These are phyloP conservation scores for Poecile montanus DNA, from an alignment of 2,797 vertebrate genomes.

Conservation along the genomic window DNA sequence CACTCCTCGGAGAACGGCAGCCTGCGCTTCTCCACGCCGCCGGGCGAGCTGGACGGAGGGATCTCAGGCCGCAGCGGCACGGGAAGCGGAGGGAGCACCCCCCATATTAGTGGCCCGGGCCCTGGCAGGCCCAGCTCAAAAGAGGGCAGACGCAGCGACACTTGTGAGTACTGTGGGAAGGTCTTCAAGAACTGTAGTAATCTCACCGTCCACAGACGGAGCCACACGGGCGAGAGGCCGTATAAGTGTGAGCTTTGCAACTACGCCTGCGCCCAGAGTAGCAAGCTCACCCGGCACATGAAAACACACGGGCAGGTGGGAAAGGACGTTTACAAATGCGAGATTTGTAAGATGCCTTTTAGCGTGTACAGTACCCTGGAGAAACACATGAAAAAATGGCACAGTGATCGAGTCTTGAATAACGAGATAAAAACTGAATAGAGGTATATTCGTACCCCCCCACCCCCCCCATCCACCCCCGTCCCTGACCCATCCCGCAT, in stretches of 20 bases:
- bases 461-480: neutral
- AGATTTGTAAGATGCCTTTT: conserved; percentile 99
- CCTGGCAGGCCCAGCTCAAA: conserved; percentile 95
- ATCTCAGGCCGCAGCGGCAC: conserved; percentile 98
- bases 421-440: conserved; percentile 99
- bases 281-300: conserved; percentile 99
- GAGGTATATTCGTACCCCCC: conserved; percentile 85
- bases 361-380: conserved; percentile 99
- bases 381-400: conserved; percentile 99
- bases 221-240: conserved; percentile 99
- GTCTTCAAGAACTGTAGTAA: conserved; percentile 99
- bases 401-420: conserved; percentile 99
- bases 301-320: conserved; percentile 99
- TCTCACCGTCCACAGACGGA: conserved; percentile 99
- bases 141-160: conserved; percentile 98
- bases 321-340: conserved; percentile 99
- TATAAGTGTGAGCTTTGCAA: conserved; percentile 99
- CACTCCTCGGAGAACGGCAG: conserved; percentile 99
- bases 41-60: conserved; percentile 96
- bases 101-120: conserved; percentile 93
- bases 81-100: conserved; percentile 97
- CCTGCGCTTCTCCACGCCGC: conserved; percentile 98
- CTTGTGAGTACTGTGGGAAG: conserved; percentile 99
- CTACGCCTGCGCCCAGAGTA: conserved; percentile 99
- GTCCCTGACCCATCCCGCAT: conserved; percentile 50